These are phyloP conservation scores for Platerodrilus igneus DNA, from an alignment of 2,888 invertebrate genomes.

Conservation along the genomic window DNA sequence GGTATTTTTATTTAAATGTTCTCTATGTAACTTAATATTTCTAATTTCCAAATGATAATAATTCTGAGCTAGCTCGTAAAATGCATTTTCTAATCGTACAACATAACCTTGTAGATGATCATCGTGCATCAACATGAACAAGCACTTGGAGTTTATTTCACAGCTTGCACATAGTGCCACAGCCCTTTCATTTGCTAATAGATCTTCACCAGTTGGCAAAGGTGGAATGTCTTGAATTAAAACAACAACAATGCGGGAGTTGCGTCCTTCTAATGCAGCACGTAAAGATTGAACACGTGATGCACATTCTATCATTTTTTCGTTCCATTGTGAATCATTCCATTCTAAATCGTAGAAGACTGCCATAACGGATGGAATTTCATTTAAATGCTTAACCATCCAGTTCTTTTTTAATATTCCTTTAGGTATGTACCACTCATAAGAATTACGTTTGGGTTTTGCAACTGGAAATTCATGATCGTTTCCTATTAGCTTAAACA, in stretches of 20 bases:
- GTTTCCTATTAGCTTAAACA: constrained; percentile 75
- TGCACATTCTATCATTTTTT: constrained; percentile 91
- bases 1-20: constrained; percentile 83
- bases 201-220: constrained; percentile 74
- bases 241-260: constrained; percentile 78
- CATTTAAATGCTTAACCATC: constrained; percentile 88
- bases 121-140: constrained; percentile 83
- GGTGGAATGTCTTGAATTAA: constrained; percentile 81
- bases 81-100: constrained; percentile 82
- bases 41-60: constrained; percentile 90
- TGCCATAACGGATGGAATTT: constrained; percentile 88
- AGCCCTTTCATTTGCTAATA: constrained; percentile 84
- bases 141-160: constrained; percentile 84
- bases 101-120: constrained; percentile 77
- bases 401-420: constrained; percentile 93
- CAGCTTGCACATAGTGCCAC: constrained; percentile 87
- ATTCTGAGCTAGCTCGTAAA: constrained; percentile 86
- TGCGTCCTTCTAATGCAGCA: constrained; percentile 66
- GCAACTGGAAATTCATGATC: constrained; percentile 84
- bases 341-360: constrained; percentile 97
- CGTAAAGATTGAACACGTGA: constrained; percentile 79
- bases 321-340: constrained; percentile 92
- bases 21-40: constrained; percentile 81
- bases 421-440: constrained; percentile 93
- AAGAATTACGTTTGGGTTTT: constrained; percentile 82